Conservation (phyloP, 2,113 vertebrate genomes). For the Anoplopoma fimbria region DNA sequence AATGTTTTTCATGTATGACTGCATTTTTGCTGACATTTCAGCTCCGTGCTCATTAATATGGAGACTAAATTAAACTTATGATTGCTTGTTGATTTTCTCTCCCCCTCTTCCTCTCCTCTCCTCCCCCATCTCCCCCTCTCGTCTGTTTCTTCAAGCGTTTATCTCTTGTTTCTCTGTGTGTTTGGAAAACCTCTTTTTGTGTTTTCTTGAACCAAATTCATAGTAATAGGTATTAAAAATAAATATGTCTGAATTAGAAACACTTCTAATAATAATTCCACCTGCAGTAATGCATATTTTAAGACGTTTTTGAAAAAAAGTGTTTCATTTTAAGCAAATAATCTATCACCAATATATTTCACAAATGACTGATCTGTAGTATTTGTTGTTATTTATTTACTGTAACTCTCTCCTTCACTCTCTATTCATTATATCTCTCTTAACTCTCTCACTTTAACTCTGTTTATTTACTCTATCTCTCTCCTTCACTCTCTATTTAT, state of each 20-base stretch:
- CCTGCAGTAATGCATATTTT: too few species aligned
- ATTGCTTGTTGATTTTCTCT: slow-evolving; percentile 84
- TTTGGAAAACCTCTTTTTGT: slow-evolving; percentile 3
- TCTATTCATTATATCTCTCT: too few species aligned
- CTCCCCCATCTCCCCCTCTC: slow-evolving; percentile 20
- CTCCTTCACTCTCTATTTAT: too few species aligned
- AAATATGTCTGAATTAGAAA: not conserved
- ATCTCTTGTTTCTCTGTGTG: slow-evolving; percentile 15
- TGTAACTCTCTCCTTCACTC: not conserved
- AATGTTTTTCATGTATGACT: slow-evolving; percentile 86
- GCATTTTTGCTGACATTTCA: slow-evolving; percentile 87
- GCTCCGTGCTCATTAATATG: slow-evolving; percentile 84
- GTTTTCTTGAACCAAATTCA: not conserved
- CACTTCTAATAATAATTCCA: too few species aligned
- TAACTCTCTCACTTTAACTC: too few species aligned
- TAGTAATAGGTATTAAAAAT: not conserved
- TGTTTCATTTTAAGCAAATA: too few species aligned
- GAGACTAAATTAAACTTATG: slow-evolving; percentile 84
- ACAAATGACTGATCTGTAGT: too few species aligned
- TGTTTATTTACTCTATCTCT: too few species aligned
- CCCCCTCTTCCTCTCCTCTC: not conserved
- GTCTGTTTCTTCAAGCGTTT: slow-evolving; percentile 62
- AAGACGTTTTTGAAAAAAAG: too few species aligned
- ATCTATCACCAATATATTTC: too few species aligned
- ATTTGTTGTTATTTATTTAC: slow-evolving; percentile 1